Evolutionary conservation across 1,140 invertebrate genomes (phyloP), one percentile per base, ranked within the genome.

Genomic region (Trachymyrmex septentrionalis): DNA sequence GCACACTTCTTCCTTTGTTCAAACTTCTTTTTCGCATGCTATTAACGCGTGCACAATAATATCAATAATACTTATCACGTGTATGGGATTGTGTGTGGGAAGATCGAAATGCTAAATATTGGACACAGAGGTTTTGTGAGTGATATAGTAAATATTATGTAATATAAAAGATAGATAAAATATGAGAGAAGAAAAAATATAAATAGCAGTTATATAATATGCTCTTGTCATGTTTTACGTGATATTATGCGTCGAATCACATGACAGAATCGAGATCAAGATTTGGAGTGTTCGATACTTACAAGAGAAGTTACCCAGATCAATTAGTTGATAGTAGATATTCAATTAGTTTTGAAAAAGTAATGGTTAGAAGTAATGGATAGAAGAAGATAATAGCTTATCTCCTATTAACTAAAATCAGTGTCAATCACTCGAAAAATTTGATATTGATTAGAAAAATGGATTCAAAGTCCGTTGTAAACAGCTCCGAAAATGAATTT

Each of bases 201-300:
- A 67, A 21, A 21, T 66, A n/a, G 14, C 38, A 67, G 0, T 21
- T 14, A 19, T 21, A 16, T 69, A 10, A 19, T 27, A 7, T 16
- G 3, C 9, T 55, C 1, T 76, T 75, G 57, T 38, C 10, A 48
- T n/a, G 2, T 55, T 69, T 69, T 80, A 16, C 0, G 34, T 1
- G n/a, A 34, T 50, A 53, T 5, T 53, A 7, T 4, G 21, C 21
- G 16, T 50, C 0, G 12, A 21, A 66, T 66, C 34, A 19, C 30
- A 38, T 1, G 21, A 9, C 14, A 44, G 64, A 63, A 12, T 24
- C 71, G 19, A 50, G 34, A 48, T 30, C 6, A 30, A 14, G n/a
- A 89, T 86, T 61, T 50, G 38, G 12, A 73, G 16, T 63, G 19
- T 84, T 82, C 48, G 80, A 91, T 48, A 57, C 88, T 91, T 92